A percentile compares a stretch with the other conserved stretches of the same genome.
Conservation (phyloP, 2,113 vertebrate species). For the Chionis minor region DNA sequence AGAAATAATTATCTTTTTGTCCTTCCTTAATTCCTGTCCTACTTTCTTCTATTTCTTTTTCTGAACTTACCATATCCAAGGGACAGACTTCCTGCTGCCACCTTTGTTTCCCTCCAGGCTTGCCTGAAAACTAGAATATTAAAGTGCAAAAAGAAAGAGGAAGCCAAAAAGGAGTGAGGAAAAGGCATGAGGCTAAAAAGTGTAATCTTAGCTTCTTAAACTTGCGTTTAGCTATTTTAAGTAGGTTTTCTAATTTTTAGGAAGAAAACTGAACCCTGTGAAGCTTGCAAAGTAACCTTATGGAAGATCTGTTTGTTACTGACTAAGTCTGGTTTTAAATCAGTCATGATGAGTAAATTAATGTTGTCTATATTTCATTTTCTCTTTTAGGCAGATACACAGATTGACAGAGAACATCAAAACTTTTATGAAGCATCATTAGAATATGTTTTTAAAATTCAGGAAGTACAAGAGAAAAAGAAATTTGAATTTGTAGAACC, state of each 20-base stretch:
- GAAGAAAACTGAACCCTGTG: background rate
- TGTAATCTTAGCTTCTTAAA: background rate
- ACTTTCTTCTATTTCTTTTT: background rate
- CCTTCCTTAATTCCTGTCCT: background rate
- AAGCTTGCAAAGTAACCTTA: background rate
- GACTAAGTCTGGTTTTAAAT: background rate
- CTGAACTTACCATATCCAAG: background rate
- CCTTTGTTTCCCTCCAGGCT: background rate
- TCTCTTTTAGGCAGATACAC: conserved; percentile 85
- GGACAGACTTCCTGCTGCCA: background rate
- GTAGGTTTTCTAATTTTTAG: background rate
- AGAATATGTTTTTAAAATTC: conserved; percentile 98
- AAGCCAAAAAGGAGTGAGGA: background rate
- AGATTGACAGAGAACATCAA: conserved; percentile 93
- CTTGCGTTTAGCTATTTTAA: background rate
- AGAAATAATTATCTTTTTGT: background rate
- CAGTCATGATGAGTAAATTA: background rate
- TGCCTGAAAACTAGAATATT: background rate
- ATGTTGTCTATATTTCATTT: conserved; percentile 34
- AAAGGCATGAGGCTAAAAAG: background rate
- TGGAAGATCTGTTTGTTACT: background rate
- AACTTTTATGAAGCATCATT: conserved; percentile 95
- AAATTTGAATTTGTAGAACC: conserved; percentile 99
- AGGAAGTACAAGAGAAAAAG: conserved; percentile 98
- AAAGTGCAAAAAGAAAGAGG: background rate